Percentiles rank a stretch among this genome's conserved stretches.
phyloP scores from a whole-genome alignment of 2,797 vertebrate genomes.

The Spinus olivaceus region DNA sequence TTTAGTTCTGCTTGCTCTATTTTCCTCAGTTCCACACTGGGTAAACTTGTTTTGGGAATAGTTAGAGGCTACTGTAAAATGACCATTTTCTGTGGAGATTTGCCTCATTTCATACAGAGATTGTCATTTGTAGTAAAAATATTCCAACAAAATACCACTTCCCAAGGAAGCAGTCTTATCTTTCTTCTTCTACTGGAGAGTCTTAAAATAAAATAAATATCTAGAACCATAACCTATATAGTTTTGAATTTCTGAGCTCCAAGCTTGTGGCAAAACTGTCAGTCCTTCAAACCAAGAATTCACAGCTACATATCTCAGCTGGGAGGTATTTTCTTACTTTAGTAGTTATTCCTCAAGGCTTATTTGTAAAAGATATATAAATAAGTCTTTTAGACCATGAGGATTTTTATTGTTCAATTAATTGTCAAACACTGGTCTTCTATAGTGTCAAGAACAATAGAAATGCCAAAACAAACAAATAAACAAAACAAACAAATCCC shows the following conservation, averaged over 20 bases:
- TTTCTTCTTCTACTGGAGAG: background rate
- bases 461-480: background rate
- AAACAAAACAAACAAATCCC: background rate
- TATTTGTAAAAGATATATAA: background rate
- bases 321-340: background rate
- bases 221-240: background rate
- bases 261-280: background rate
- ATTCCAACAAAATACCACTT: background rate
- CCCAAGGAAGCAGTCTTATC: background rate
- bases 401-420: background rate
- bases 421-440: background rate
- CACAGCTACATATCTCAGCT: background rate
- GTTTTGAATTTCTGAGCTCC: background rate
- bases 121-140: background rate
- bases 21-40: background rate
- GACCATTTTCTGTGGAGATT: background rate
- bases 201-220: background rate
- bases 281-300: background rate
- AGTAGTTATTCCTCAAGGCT: background rate
- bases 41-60: background rate
- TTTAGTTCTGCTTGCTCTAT: background rate
- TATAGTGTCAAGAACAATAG: background rate
- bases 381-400: background rate
- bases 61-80: background rate
- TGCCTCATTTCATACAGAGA: background rate